These are phyloP conservation scores for Mamestra brassicae DNA, from an alignment of 2,888 invertebrate species.

Conservation along the genomic window DNA sequence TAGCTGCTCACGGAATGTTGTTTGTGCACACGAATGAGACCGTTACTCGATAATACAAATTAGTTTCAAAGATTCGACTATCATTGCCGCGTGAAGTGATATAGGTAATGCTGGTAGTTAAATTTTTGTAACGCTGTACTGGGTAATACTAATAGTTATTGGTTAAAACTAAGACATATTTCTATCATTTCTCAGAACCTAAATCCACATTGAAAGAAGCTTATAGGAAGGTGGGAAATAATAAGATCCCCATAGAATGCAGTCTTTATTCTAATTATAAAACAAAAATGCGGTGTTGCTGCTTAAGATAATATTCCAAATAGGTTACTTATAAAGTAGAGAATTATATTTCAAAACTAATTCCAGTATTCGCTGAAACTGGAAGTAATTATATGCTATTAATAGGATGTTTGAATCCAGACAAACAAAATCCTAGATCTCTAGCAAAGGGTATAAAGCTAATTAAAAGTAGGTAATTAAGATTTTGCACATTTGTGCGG, in stretches of 20 bases:
- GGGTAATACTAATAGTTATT: not conserved
- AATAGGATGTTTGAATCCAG: not conserved
- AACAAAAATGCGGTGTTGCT: not conserved
- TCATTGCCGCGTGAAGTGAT: slow-evolving; percentile 27
- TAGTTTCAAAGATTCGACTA: slow-evolving; percentile 59
- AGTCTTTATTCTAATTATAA: not conserved
- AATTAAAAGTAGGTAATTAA: slow-evolving; percentile 55
- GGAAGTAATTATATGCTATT: not conserved
- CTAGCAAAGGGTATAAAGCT: slow-evolving; percentile 25
- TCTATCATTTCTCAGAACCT: too few relatives aligned
- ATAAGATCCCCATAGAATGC: too few relatives aligned
- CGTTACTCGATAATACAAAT: slow-evolving; percentile 66
- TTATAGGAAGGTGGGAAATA: not conserved
- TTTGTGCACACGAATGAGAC: slow-evolving; percentile 68
- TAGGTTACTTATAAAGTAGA: not conserved
- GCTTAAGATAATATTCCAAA: not conserved
- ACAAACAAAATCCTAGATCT: slow-evolving; percentile 11
- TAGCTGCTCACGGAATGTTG: slow-evolving; percentile 69
- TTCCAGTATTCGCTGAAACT: not conserved
- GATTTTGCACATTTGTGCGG: slow-evolving; percentile 37
- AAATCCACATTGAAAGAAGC: not conserved
- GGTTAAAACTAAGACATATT: not conserved
- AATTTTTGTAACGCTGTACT: slow-evolving; percentile 1
- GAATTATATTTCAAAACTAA: slow-evolving; percentile 15
- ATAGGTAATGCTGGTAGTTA: slow-evolving; percentile 29